Conservation (phyloP, 2,888 invertebrate genomes). For the Xanthorhoe designata region DNA sequence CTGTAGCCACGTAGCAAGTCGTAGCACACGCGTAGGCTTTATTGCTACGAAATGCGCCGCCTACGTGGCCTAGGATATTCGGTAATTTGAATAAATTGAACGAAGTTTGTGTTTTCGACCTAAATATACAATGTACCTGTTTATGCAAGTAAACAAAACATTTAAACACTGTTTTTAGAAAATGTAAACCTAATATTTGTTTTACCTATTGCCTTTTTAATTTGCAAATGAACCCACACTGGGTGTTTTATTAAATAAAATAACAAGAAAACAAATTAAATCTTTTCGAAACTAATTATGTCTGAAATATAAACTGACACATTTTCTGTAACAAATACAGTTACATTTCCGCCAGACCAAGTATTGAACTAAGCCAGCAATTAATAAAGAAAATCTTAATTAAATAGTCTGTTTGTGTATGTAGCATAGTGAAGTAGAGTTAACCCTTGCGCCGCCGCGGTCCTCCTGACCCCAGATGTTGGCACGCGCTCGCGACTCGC, state of each 20-base stretch:
- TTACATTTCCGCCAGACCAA: neutral
- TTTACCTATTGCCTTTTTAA: too few relatives aligned
- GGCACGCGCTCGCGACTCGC: slow-evolving; percentile 49
- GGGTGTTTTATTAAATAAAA: too few relatives aligned
- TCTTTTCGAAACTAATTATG: too few relatives aligned
- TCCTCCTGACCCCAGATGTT: slow-evolving; percentile 41
- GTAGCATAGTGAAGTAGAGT: slow-evolving; percentile 5
- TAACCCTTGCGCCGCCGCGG: slow-evolving; percentile 26
- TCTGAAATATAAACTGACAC: too few relatives aligned
- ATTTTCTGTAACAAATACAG: neutral
- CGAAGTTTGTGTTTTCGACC: neutral
- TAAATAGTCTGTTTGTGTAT: slow-evolving; percentile 5
- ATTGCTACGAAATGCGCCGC: slow-evolving; percentile 19
- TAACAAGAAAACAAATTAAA: too few relatives aligned
- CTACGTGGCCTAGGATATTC: slow-evolving; percentile 13
- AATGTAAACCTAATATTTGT: too few relatives aligned
- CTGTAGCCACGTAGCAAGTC: slow-evolving; percentile 21
- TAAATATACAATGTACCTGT: neutral
- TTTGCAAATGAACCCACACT: too few relatives aligned
- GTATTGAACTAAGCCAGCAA: slow-evolving; percentile 2
- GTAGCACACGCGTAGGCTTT: slow-evolving; percentile 35
- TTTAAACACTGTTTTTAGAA: too few relatives aligned
- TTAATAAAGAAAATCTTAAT: slow-evolving; percentile 18
- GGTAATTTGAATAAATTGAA: slow-evolving; percentile 13
- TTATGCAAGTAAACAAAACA: neutral